Evolutionary conservation across 2,797 vertebrate genomes (phyloP), one percentile per base, ranked within the genome.

Genomic region (Peromyscus nudipes): DNA sequence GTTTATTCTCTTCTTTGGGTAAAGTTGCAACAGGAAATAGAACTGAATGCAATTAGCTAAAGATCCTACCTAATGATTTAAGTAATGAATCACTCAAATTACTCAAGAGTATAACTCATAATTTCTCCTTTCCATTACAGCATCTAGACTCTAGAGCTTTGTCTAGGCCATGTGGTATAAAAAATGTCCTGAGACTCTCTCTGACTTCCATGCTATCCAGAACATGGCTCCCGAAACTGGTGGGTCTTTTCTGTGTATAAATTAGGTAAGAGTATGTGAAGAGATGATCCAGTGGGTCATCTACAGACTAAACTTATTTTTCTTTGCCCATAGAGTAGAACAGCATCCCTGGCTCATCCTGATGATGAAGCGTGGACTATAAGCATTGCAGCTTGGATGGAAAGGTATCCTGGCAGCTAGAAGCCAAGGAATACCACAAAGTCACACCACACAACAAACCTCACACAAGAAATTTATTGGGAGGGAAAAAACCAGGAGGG

Each of bases 1-100:
- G 1, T 4, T 94, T 46, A 29, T 65, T 60, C 40, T 84, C 31
- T 75, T 91, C 60, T 69, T 40, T 52, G 75, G 46, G 2, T 17
- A 93, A 89, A 89, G 81, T 27, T 92, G 55, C 27, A 96, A 93
- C 14, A 81, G 19, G 17, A 91, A 83, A 64, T 64, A 83, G 27
- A 31, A 43, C 37, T 29, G 25, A 73, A 19, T 25, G 12, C 19
- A 86, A 86, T 89, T 82, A 89, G 46, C 55, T 95, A 60, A 14
- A 52, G 3, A 37, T 19, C 3, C 1, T 7, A 43, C 31, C 37
- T 69, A 67, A 76, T 64, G 71, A 82, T 64, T 84, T 69, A 82
- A 89, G 83, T 76, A 76, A 55, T 6, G 52, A 79, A 55, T 43
- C 17, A 62, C 9, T 89, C 52, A 64, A 23, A 34, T 94, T 92